Evolutionary conservation across 2,113 vertebrate genomes (phyloP).

Genomic region (Poecilia latipinna): DNA sequence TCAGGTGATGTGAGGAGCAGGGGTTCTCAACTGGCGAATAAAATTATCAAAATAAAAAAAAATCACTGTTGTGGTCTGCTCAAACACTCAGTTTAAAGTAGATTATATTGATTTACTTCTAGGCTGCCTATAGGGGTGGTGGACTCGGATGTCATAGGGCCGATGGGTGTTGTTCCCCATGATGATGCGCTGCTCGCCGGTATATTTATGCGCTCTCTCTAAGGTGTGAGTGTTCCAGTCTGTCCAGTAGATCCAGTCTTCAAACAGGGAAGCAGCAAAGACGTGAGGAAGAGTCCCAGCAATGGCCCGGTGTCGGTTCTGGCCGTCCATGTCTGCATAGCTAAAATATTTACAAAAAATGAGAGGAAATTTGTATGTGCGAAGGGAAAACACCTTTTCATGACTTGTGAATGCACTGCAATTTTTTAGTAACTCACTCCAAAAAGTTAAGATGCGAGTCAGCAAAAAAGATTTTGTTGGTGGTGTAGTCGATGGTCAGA

Average conservation of each 20-base stretch:
- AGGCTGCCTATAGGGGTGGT: slow-evolving; percentile 78
- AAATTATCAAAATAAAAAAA: background rate
- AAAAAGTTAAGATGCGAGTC: slow-evolving; percentile 77
- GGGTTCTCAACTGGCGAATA: slow-evolving; percentile 71
- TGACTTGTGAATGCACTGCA: too few relatives aligned
- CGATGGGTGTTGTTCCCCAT: slow-evolving; percentile 81
- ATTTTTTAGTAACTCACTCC: slow-evolving; percentile 67
- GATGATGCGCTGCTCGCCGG: slow-evolving; percentile 62
- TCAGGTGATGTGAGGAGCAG: slow-evolving; percentile 65
- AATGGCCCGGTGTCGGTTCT: slow-evolving; percentile 74
- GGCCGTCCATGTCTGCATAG: slow-evolving; percentile 77
- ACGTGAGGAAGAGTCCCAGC: slow-evolving; percentile 73
- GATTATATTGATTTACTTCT: slow-evolving; percentile 46
- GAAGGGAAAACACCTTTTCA: background rate
- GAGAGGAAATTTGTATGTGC: background rate
- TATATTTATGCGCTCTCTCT: slow-evolving; percentile 79
- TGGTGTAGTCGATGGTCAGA: slow-evolving; percentile 78
- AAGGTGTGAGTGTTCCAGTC: slow-evolving; percentile 79
- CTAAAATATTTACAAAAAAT: slow-evolving; percentile 28
- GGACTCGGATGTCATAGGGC: slow-evolving; percentile 73
- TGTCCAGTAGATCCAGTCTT: slow-evolving; percentile 78
- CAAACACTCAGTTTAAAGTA: background rate
- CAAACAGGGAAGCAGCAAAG: slow-evolving; percentile 72
- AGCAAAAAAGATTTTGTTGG: slow-evolving; percentile 78
- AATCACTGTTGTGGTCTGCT: background rate